Conservation (phyloP, 2,888 invertebrate genomes). For the Marronus borbonicus region DNA sequence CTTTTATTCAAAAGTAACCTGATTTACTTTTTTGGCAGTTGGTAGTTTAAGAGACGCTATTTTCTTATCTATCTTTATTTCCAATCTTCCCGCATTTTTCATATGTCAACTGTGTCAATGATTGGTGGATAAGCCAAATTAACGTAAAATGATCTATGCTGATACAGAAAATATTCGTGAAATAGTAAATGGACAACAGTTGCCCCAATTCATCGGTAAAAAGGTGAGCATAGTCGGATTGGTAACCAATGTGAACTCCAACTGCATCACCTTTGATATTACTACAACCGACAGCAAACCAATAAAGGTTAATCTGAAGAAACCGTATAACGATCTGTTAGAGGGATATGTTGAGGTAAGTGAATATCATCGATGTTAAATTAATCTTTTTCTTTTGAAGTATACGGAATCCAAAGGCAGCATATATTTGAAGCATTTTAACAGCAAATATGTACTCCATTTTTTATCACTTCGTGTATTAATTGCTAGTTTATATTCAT, state of each 20-base stretch:
- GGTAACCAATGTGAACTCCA: constrained; percentile 62
- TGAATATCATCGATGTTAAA: neutral
- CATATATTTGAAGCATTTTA: too few relatives aligned
- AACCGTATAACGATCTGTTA: constrained; percentile 61
- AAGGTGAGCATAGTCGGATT: constrained; percentile 65
- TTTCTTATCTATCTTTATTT: too few relatives aligned
- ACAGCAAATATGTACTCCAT: too few relatives aligned
- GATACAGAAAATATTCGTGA: constrained; percentile 59
- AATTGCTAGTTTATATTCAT: too few relatives aligned
- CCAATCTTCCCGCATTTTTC: neutral
- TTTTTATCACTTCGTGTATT: too few relatives aligned
- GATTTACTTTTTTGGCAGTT: too few relatives aligned
- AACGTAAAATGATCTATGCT: neutral
- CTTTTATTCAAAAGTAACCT: too few relatives aligned
- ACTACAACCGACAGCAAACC: constrained; percentile 63
- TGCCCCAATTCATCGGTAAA: constrained; percentile 63
- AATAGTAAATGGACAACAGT: constrained; percentile 65
- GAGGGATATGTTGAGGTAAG: constrained; percentile 67
- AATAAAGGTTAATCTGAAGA: constrained; percentile 63
- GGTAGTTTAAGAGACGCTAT: too few relatives aligned
- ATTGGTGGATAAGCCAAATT: too few relatives aligned
- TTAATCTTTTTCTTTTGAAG: too few relatives aligned
- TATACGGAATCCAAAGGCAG: too few relatives aligned
- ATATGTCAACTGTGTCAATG: neutral
- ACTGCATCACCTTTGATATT: constrained; percentile 64